Evolutionary conservation across 2,797 vertebrate genomes (phyloP).

Genomic region (Oreonectes daqikongensis): DNA sequence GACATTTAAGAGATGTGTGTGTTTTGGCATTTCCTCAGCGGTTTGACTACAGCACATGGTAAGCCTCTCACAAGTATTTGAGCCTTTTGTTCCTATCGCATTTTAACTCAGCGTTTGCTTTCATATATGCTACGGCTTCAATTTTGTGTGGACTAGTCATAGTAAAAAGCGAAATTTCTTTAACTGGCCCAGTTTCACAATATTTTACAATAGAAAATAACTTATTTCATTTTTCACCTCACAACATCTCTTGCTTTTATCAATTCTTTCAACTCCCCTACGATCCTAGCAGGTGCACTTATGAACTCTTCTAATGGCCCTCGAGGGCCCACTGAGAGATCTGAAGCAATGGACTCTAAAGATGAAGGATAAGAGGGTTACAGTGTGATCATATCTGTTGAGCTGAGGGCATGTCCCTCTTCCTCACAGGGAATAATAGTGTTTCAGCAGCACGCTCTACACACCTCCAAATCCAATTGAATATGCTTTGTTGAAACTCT

Average conservation of each 20-base stretch:
- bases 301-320: constrained; percentile 4
- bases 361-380: constrained; percentile 42
- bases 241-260: constrained; percentile 17
- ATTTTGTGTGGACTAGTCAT: not conserved
- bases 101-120: not conserved
- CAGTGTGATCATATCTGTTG: constrained; percentile 42
- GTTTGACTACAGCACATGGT: not conserved
- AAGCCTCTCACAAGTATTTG: not conserved
- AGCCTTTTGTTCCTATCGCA: constrained; percentile 14
- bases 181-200: not conserved
- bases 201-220: too few species aligned
- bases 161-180: constrained; percentile 2
- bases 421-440: constrained; percentile 34
- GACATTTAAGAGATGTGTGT: not conserved
- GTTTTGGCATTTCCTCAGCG: not conserved
- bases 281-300: constrained; percentile 26
- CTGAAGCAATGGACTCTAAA: constrained; percentile 35
- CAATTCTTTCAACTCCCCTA: constrained; percentile 5
- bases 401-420: constrained; percentile 36
- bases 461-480: constrained; percentile 38
- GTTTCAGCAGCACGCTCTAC: constrained; percentile 35
- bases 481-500: constrained; percentile 17
- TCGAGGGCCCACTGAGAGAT: constrained; percentile 28
- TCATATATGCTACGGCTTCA: not conserved
- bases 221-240: too few species aligned